Evolutionary conservation across 2,888 invertebrate species (phyloP).

Genomic region (Deilephila elpenor): DNA sequence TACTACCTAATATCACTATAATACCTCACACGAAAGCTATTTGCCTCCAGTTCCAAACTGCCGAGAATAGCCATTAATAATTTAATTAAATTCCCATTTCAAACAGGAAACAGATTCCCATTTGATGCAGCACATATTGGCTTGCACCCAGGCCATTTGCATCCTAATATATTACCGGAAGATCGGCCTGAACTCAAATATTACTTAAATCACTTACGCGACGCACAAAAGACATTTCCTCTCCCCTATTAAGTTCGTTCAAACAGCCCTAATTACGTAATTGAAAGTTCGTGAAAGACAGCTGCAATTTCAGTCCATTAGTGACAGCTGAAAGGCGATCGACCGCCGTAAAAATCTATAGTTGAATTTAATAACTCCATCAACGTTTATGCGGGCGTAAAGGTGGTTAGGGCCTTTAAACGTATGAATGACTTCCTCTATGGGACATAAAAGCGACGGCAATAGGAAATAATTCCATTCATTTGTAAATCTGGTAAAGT

Average conservation of each 20-base stretch:
- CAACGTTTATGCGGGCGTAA: constrained; percentile 14
- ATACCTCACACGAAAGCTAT: neutral
- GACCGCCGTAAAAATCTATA: neutral
- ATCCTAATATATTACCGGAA: constrained; percentile 12
- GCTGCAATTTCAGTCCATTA: constrained; percentile 25
- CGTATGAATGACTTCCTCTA: neutral
- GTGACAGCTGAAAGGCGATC: constrained; percentile 19
- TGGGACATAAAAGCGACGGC: too few species aligned
- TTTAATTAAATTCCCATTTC: constrained; percentile 22
- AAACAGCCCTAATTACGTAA: neutral
- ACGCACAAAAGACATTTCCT: constrained; percentile 13
- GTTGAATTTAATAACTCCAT: constrained; percentile 19
- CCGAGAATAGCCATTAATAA: constrained; percentile 18
- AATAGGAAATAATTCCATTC: neutral
- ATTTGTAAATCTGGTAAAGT: neutral
- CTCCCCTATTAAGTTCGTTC: neutral
- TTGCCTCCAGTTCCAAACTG: neutral
- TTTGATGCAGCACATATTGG: constrained; percentile 19
- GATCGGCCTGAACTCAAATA: constrained; percentile 7
- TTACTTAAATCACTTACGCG: neutral
- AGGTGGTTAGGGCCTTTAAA: neutral
- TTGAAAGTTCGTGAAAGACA: neutral
- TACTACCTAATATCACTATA: too few species aligned
- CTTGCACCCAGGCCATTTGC: constrained; percentile 16
- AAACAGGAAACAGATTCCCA: constrained; percentile 16